Percentiles rank a stretch among this genome's conserved stretches.
Conservation (phyloP, 2,797 vertebrate species). For the Protosalanx chinensis region DNA sequence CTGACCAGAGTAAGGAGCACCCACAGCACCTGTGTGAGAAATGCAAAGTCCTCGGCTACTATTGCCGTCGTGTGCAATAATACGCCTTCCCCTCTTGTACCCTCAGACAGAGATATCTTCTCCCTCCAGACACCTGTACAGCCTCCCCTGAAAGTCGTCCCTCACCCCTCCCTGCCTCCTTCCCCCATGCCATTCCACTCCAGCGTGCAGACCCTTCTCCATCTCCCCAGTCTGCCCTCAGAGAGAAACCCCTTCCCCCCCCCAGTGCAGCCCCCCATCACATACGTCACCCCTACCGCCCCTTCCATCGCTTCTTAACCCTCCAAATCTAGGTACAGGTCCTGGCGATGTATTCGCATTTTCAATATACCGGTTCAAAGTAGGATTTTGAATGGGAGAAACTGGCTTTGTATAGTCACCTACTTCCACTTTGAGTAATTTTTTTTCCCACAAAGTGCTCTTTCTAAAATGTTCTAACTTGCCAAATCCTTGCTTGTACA, state of each 20-base stretch:
- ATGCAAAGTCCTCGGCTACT: slow-evolving; percentile 99
- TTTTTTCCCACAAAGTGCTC: slow-evolving; percentile 51
- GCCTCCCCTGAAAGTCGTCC: background rate
- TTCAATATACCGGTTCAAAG: slow-evolving; percentile 24
- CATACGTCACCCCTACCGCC: slow-evolving; percentile 11
- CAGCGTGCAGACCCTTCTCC: background rate
- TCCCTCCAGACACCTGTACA: background rate
- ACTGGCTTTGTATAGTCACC: slow-evolving; percentile 22
- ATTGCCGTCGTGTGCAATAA: slow-evolving; percentile 97
- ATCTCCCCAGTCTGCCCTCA: background rate
- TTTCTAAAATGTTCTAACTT: slow-evolving; percentile 53
- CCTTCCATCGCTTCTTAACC: slow-evolving; percentile 12
- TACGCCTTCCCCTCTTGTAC: slow-evolving; percentile 5
- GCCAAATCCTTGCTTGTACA: slow-evolving; percentile 69
- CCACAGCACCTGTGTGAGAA: slow-evolving; percentile 98
- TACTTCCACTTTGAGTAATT: slow-evolving; percentile 12
- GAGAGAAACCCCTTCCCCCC: background rate
- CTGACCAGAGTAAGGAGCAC: slow-evolving; percentile 99
- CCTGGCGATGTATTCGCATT: background rate
- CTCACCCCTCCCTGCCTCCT: slow-evolving; percentile 63
- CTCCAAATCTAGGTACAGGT: slow-evolving; percentile 13
- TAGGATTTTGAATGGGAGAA: slow-evolving; percentile 35
- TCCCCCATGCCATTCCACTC: background rate
- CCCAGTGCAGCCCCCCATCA: background rate
- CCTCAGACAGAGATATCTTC: background rate